Conservation (phyloP, 2,797 vertebrate species). For the Tinamus major region DNA sequence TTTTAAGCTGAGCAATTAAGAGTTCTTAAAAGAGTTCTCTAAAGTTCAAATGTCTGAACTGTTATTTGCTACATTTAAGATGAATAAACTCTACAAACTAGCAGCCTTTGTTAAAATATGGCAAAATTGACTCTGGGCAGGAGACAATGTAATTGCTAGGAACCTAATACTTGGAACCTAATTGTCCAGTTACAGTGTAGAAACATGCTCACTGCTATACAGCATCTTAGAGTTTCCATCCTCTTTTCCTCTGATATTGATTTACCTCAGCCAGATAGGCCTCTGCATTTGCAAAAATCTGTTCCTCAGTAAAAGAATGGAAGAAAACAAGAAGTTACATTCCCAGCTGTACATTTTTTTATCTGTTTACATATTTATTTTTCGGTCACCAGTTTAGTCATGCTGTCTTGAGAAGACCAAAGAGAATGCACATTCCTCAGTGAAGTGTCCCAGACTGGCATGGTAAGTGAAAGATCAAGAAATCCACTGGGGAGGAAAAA, state of each 20-base stretch:
- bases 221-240: not conserved
- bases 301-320: rapidly evolving
- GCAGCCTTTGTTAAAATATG: not conserved
- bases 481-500: not conserved
- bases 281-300: rapidly evolving
- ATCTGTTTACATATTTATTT: not conserved
- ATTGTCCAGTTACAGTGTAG: not conserved
- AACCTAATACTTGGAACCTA: not conserved
- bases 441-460: too few species aligned
- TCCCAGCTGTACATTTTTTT: not conserved
- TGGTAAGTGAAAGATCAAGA: not conserved
- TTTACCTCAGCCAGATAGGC: not conserved
- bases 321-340: not conserved
- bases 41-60: slow-evolving; percentile 68
- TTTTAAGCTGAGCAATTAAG: slow-evolving; percentile 72
- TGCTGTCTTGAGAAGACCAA: not conserved
- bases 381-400: not conserved
- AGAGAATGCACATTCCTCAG: not conserved
- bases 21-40: slow-evolving; percentile 43
- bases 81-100: not conserved
- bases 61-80: slow-evolving; percentile 42
- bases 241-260: not conserved
- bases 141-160: not conserved
- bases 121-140: not conserved
- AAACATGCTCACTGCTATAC: not conserved